These are phyloP conservation scores for Enteromius unitaeniatus DNA, from an alignment of 2,797 vertebrate genomes.

Conservation along the genomic window DNA sequence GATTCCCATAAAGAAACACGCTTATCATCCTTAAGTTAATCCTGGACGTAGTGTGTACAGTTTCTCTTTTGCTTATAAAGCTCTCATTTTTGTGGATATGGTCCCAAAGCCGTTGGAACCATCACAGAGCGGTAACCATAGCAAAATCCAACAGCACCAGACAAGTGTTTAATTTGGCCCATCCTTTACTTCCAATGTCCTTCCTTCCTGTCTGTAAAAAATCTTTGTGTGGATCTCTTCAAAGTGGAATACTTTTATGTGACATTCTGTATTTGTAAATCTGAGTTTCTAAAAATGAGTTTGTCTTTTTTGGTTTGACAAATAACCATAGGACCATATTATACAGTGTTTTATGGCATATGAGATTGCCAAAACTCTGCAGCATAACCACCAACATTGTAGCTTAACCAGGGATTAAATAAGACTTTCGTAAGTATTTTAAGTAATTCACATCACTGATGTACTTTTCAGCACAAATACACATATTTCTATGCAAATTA, in stretches of 20 bases:
- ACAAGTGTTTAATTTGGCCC: conserved; percentile 61
- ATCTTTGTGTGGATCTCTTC: conserved; percentile 21
- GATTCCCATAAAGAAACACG: neutral
- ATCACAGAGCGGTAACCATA: conserved; percentile 60
- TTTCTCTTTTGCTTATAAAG: conserved; percentile 33
- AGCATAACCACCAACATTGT: neutral
- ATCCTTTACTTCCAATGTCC: conserved; percentile 48
- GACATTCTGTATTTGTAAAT: conserved; percentile 22
- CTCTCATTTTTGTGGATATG: conserved; percentile 35
- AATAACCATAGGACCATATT: conserved; percentile 10
- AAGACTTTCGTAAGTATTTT: neutral
- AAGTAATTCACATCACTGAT: no score
- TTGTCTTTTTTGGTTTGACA: conserved; percentile 20
- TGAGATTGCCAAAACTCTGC: conserved; percentile 6
- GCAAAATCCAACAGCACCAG: conserved; percentile 59
- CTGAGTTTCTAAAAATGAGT: conserved; percentile 1
- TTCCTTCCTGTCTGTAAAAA: conserved; percentile 59
- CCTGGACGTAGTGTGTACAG: conserved; percentile 9
- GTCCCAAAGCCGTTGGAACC: conserved; percentile 26
- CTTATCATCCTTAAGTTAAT: conserved; percentile 1
- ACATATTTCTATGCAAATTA: neutral
- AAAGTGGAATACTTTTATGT: conserved; percentile 33
- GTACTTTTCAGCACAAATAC: neutral
- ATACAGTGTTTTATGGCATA: neutral
- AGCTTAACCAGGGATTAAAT: neutral